Conservation (phyloP, 2,797 vertebrate species). For the Coracias cyanogaster region DNA sequence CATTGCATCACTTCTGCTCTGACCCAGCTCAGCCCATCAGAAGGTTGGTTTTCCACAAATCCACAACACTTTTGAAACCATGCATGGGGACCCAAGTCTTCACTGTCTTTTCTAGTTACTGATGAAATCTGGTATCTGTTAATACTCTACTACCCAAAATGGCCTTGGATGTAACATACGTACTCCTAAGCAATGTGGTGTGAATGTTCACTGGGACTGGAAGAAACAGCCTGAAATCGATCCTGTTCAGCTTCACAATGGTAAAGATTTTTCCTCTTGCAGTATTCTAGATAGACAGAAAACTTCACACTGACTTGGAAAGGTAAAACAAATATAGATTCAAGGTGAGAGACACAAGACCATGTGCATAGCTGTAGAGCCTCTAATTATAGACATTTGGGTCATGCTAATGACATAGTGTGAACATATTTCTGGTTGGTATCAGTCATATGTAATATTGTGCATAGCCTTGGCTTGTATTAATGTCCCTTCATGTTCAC, state of each 20-base stretch:
- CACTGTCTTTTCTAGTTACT: background rate
- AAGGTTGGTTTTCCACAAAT: background rate
- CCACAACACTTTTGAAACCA: background rate
- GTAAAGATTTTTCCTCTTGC: background rate
- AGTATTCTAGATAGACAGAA: background rate
- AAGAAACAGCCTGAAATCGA: background rate
- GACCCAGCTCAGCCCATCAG: background rate
- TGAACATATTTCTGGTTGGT: background rate
- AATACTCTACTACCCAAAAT: background rate
- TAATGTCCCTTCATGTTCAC: background rate
- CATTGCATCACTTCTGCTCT: background rate
- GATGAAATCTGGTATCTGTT: background rate
- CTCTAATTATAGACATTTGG: background rate
- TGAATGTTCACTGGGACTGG: background rate
- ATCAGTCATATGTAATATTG: background rate
- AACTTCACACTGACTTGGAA: background rate
- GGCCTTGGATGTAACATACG: background rate
- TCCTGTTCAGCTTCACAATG: background rate
- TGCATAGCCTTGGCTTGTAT: background rate
- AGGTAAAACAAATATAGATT: too few species aligned
- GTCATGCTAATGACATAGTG: background rate
- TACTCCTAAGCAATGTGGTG: background rate
- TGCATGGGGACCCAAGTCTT: background rate
- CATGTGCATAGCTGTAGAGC: background rate
- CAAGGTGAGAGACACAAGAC: background rate